Conservation (phyloP, 1,140 invertebrate genomes). For the Aphelenchoides besseyi region DNA sequence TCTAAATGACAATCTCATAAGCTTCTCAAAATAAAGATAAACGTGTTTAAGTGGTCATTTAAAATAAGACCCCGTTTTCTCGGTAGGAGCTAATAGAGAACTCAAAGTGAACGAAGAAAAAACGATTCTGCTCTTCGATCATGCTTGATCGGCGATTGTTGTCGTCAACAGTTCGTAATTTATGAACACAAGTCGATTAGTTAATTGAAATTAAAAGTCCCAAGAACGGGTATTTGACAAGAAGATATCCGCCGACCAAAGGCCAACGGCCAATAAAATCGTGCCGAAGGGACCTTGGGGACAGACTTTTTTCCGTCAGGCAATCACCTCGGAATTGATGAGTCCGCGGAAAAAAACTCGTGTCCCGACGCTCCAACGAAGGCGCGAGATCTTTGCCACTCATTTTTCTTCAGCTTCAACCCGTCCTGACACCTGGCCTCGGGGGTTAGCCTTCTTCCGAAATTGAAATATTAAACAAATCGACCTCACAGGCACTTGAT, state of each 20-base stretch:
- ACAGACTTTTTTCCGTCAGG: slow-evolving; percentile 5
- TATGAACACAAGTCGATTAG: not conserved
- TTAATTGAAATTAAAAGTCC: not conserved
- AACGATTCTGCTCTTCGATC: not conserved
- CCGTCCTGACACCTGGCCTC: not conserved
- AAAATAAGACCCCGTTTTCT: no score
- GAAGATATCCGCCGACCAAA: not conserved
- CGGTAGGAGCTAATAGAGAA: no score
- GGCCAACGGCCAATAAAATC: not conserved
- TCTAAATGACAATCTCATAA: no score
- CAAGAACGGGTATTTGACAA: not conserved
- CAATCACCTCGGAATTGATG: slow-evolving; percentile 1
- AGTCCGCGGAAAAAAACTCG: not conserved
- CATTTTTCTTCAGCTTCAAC: not conserved
- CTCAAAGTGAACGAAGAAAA: no score
- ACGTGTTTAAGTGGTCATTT: no score
- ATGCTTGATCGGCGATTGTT: not conserved
- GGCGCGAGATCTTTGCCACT: not conserved
- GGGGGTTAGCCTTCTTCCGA: not conserved
- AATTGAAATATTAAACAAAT: not conserved
- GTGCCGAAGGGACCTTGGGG: not conserved
- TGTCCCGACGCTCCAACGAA: not conserved
- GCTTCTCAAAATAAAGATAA: no score
- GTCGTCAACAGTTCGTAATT: not conserved
- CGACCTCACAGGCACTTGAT: not conserved